phyloP scores from a whole-genome alignment of 1,140 invertebrate genomes.

The Achatina immaculata region DNA sequence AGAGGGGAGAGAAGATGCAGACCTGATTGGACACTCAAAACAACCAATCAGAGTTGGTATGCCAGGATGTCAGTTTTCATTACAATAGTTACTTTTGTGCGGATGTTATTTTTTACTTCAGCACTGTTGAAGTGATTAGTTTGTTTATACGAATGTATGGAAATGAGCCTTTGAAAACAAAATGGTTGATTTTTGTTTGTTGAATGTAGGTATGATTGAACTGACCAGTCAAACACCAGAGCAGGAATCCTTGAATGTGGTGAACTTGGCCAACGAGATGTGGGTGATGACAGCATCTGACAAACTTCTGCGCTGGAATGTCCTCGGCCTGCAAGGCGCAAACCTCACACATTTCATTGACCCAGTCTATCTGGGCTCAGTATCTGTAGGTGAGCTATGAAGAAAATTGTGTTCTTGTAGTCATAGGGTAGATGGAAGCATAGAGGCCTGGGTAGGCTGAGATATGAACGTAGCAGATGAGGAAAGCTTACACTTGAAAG shows the following conservation, averaged over 20 bases:
- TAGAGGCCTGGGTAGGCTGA: no score
- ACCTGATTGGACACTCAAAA: no score
- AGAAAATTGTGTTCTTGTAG: not conserved
- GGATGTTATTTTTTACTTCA: no score
- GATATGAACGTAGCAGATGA: no score
- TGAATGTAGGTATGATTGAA: conserved; percentile 21
- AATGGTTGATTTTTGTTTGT: not conserved
- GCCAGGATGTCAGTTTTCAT: no score
- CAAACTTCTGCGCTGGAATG: conserved; percentile 89
- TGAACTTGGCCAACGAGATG: conserved; percentile 47
- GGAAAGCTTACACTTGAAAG: no score
- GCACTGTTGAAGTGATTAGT: no score
- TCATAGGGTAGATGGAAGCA: not conserved
- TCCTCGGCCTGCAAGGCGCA: conserved; percentile 87
- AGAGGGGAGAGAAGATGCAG: no score
- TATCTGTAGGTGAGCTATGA: conserved; percentile 77
- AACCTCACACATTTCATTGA: conserved; percentile 80
- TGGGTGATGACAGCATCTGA: conserved; percentile 86
- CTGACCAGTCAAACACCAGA: conserved; percentile 29
- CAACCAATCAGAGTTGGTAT: no score
- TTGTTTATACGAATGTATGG: no score
- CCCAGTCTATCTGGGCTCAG: conserved; percentile 79
- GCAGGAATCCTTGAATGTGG: conserved; percentile 46
- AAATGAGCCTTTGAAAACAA: no score
- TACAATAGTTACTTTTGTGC: no score